A percentile compares a stretch with the other conserved stretches of the same genome.
These are phyloP conservation scores for Nephotettix cincticeps DNA, from an alignment of 1,140 invertebrate species.

Conservation along the genomic window DNA sequence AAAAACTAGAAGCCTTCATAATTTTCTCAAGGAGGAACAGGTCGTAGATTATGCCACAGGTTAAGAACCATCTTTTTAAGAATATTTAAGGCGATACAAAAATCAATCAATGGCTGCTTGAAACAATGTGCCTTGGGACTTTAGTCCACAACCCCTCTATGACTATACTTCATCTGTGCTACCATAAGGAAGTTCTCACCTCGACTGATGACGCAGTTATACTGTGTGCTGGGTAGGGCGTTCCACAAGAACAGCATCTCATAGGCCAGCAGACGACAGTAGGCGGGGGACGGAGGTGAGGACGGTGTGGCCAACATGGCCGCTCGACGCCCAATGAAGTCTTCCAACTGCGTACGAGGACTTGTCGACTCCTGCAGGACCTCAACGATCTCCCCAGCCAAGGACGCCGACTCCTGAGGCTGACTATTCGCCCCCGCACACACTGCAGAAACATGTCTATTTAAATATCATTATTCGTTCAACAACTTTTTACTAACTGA, in stretches of 20 bases:
- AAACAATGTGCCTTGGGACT: too few species aligned
- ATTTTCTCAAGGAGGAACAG: too few species aligned
- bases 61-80: too few species aligned
- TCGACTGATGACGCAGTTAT: conserved; percentile 24
- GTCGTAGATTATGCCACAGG: too few species aligned
- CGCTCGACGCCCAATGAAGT: conserved; percentile 24
- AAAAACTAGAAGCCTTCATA: too few species aligned
- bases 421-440: conserved; percentile 24
- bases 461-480: too few species aligned
- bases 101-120: too few species aligned
- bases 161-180: too few species aligned
- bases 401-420: conserved; percentile 10
- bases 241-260: conserved; percentile 75
- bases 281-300: conserved; percentile 24
- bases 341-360: conserved; percentile 11
- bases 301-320: background rate
- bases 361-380: background rate
- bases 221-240: conserved; percentile 56
- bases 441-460: conserved; percentile 10
- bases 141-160: too few species aligned
- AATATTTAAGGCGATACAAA: too few species aligned
- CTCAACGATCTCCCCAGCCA: conserved; percentile 16
- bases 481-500: too few species aligned
- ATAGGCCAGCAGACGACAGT: conserved; percentile 57
- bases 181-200: too few species aligned